Conservation (phyloP, 2,797 vertebrate species). For the Chelonia mydas region DNA sequence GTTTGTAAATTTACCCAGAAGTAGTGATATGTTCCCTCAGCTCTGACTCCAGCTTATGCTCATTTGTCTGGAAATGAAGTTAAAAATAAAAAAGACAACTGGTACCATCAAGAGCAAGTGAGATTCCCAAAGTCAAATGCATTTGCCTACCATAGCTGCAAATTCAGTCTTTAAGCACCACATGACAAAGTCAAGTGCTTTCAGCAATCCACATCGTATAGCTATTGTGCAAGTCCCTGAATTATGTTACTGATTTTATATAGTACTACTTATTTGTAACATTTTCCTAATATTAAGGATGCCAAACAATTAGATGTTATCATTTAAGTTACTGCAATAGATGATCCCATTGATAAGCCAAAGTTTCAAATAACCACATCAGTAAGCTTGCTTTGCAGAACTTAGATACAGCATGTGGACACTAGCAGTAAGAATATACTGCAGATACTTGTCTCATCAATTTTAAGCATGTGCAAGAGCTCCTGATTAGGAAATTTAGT, state of each 20-base stretch:
- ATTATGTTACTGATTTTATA: neutral
- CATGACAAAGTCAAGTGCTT: neutral
- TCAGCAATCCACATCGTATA: neutral
- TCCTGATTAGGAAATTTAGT: neutral
- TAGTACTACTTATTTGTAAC: neutral
- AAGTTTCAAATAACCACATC: neutral
- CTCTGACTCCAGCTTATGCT: neutral
- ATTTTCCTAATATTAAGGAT: neutral
- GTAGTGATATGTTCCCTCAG: neutral
- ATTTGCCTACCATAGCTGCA: neutral
- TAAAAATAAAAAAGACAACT: neutral
- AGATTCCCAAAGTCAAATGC: neutral
- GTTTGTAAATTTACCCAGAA: neutral
- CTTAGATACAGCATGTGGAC: neutral
- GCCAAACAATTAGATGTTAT: neutral
- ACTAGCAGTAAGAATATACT: neutral
- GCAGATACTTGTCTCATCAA: neutral
- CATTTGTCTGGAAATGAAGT: neutral
- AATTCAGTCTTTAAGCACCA: neutral
- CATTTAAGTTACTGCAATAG: neutral
- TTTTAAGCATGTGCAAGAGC: neutral
- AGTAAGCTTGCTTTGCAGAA: neutral
- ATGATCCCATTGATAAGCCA: neutral
- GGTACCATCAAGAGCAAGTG: neutral
- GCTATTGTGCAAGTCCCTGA: neutral